These are phyloP conservation scores for Anolis carolinensis DNA, from an alignment of 2,113 vertebrate species.

Conservation along the genomic window DNA sequence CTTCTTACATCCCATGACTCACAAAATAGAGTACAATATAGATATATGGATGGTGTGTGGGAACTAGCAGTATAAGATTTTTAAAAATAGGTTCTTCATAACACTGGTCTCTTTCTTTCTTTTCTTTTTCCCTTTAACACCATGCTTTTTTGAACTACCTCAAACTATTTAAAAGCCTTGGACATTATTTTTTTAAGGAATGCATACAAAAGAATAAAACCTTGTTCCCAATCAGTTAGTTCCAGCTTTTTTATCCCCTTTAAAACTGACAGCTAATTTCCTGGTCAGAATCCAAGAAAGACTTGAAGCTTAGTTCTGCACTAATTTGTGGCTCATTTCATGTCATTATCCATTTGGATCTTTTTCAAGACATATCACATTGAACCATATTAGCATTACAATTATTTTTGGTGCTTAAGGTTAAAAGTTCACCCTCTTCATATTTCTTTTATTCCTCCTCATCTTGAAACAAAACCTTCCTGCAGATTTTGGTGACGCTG, in stretches of 20 bases:
- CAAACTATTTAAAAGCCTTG: background rate
- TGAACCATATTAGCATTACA: conserved; percentile 19
- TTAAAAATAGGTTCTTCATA: background rate
- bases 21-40: background rate
- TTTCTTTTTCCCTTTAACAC: background rate
- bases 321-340: background rate
- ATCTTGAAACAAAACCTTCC: conserved; percentile 45
- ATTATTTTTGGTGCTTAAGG: conserved; percentile 45
- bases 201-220: background rate
- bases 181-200: no score
- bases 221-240: background rate
- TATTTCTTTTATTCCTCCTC: conserved; percentile 46
- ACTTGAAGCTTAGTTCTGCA: background rate
- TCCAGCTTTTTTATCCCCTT: background rate
- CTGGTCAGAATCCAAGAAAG: no score
- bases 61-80: background rate
- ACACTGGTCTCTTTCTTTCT: background rate
- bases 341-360: background rate
- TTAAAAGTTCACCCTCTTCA: conserved; percentile 54
- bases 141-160: background rate
- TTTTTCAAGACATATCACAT: background rate
- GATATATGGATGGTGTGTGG: background rate
- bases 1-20: background rate
- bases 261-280: background rate
- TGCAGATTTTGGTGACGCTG: conserved; percentile 32